phyloP scores from a whole-genome alignment of 2,113 vertebrate genomes.

The Carassius carassius region DNA sequence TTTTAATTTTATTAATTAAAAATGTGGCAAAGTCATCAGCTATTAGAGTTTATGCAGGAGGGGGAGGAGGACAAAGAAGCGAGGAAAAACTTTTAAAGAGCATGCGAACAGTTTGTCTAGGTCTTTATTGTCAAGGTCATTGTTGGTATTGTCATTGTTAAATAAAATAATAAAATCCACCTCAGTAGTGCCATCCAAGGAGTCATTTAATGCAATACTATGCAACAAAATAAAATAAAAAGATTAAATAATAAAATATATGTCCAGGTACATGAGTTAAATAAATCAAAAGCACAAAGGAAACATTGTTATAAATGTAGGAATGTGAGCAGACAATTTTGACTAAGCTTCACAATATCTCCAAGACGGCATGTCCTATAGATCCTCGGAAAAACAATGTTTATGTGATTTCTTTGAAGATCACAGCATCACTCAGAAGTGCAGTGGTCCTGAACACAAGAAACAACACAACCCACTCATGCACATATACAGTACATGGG shows the following conservation, averaged over 20 bases:
- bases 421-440: not conserved
- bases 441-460: not conserved
- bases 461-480: slow-evolving; percentile 54
- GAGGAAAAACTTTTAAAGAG: no score
- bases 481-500: slow-evolving; percentile 38
- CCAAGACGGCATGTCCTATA: not conserved
- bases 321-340: not conserved
- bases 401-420: not conserved
- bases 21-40: no score
- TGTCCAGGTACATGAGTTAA: not conserved
- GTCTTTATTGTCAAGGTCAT: not conserved
- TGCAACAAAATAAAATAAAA: not conserved
- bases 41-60: no score
- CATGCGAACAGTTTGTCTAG: no score
- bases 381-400: not conserved
- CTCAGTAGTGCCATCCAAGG: no score
- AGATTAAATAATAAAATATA: not conserved
- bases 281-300: not conserved
- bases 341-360: not conserved
- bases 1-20: no score
- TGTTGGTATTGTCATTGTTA: no score
- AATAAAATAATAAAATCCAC: not conserved
- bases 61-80: no score
- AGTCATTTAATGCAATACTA: no score
- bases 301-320: not conserved